Conservation (phyloP, 2,113 vertebrate species). For the Megalops atlanticus region DNA sequence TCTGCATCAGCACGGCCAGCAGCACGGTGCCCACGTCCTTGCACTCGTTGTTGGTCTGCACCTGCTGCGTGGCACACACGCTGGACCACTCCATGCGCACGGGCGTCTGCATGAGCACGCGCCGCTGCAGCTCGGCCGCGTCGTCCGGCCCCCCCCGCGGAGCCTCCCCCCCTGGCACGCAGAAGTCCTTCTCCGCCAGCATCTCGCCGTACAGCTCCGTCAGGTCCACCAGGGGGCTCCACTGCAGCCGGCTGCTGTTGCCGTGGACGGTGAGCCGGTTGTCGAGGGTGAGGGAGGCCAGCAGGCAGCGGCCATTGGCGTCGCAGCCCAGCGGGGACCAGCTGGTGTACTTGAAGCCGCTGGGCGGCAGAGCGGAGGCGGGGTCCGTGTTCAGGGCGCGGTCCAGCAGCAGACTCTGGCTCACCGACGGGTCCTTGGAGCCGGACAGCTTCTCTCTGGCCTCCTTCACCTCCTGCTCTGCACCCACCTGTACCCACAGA, state of each 20-base stretch:
- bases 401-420: slow-evolving; percentile 83
- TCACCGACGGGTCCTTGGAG: slow-evolving; percentile 73
- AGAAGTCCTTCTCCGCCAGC: slow-evolving; percentile 76
- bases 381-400: slow-evolving; percentile 79
- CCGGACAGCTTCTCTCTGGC: slow-evolving; percentile 74
- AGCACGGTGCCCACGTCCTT: slow-evolving; percentile 83
- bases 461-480: slow-evolving; percentile 74
- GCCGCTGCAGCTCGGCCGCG: slow-evolving; percentile 79
- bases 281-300: slow-evolving; percentile 88
- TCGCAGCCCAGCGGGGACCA: slow-evolving; percentile 94
- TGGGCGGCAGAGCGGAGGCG: slow-evolving; percentile 54
- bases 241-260: slow-evolving; percentile 82
- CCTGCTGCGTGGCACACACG: slow-evolving; percentile 86
- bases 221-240: slow-evolving; percentile 82
- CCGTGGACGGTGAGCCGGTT: slow-evolving; percentile 83
- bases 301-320: slow-evolving; percentile 80
- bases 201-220: slow-evolving; percentile 82
- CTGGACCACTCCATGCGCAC: slow-evolving; percentile 96
- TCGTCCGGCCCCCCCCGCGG: slow-evolving; percentile 67
- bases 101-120: slow-evolving; percentile 88
- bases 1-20: slow-evolving; percentile 89
- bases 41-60: slow-evolving; percentile 85
- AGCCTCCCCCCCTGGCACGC: slow-evolving; percentile 58
- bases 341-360: slow-evolving; percentile 87
- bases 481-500: slow-evolving; percentile 77